Conservation (phyloP, 2,113 vertebrate species). For the Amphiprion ocellaris region DNA sequence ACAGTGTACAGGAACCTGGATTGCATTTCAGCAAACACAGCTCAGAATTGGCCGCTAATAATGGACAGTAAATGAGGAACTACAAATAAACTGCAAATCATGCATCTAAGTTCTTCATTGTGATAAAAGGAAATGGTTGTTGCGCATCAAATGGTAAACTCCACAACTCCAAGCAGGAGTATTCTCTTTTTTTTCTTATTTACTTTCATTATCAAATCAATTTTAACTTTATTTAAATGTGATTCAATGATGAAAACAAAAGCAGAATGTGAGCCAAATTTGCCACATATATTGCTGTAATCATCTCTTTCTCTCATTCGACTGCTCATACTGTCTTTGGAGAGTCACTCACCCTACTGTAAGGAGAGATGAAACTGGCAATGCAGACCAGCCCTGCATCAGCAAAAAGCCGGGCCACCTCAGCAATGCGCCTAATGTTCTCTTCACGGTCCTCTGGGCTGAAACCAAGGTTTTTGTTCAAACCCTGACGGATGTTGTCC, state of each 20-base stretch:
- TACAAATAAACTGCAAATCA: no score
- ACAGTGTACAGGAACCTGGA: not conserved
- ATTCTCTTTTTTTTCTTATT: not conserved
- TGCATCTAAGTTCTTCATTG: not conserved
- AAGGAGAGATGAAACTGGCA: conserved; percentile 97
- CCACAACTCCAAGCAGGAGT: not conserved
- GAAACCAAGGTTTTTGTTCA: conserved; percentile 98
- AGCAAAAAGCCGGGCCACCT: conserved; percentile 97
- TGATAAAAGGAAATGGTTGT: no score
- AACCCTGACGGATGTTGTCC: conserved; percentile 97
- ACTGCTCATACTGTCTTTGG: not conserved
- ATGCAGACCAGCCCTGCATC: conserved; percentile 98
- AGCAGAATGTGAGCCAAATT: conserved; percentile 4
- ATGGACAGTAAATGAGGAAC: no score
- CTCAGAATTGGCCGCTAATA: not conserved
- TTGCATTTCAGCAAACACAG: not conserved
- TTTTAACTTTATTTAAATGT: not conserved
- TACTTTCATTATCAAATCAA: not conserved
- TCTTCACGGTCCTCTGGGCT: conserved; percentile 96
- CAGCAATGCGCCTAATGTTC: conserved; percentile 96
- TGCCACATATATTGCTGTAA: not conserved
- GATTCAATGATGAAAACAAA: not conserved
- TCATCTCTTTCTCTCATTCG: not conserved
- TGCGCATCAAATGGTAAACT: not conserved
- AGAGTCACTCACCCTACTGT: conserved; percentile 87